These are phyloP conservation scores for Balaenoptera acutorostrata DNA, from an alignment of 2,113 vertebrate genomes.

Conservation along the genomic window DNA sequence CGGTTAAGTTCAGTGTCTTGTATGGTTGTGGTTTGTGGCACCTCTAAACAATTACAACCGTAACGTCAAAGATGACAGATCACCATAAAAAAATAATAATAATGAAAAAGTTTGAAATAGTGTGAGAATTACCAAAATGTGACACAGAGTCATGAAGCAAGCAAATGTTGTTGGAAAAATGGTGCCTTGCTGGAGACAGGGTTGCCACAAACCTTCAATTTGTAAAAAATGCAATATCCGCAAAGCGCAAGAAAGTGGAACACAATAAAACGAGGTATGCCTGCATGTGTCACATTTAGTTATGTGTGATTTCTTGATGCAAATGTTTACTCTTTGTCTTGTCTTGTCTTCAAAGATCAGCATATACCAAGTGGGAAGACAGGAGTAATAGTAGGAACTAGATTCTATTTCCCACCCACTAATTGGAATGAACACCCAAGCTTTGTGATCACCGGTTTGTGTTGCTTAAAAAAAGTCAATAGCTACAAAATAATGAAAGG, in stretches of 20 bases:
- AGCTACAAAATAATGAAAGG: conserved; percentile 3
- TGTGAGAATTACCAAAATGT: background rate
- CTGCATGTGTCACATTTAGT: background rate
- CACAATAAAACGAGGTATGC: background rate
- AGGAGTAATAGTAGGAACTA: conserved; percentile 49
- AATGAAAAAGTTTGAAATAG: background rate
- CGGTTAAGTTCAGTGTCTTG: background rate
- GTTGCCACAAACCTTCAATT: background rate
- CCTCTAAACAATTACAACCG: background rate
- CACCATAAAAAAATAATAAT: background rate
- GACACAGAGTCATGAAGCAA: background rate
- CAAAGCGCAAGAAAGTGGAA: background rate
- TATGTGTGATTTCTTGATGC: conserved; percentile 8
- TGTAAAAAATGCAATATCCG: background rate
- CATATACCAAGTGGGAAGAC: background rate
- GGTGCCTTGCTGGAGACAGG: background rate
- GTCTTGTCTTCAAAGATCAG: conserved; percentile 17
- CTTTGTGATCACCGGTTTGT: background rate
- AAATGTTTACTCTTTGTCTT: conserved; percentile 9
- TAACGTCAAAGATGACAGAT: background rate
- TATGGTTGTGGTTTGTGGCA: background rate
- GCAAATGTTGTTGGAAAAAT: background rate
- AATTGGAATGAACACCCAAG: background rate
- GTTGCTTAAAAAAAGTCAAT: background rate
- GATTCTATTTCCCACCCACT: background rate